Percentiles rank a stretch among this genome's conserved stretches.
Evolutionary conservation across 2,888 invertebrate species (phyloP).

Genomic region (Acleris literana): DNA sequence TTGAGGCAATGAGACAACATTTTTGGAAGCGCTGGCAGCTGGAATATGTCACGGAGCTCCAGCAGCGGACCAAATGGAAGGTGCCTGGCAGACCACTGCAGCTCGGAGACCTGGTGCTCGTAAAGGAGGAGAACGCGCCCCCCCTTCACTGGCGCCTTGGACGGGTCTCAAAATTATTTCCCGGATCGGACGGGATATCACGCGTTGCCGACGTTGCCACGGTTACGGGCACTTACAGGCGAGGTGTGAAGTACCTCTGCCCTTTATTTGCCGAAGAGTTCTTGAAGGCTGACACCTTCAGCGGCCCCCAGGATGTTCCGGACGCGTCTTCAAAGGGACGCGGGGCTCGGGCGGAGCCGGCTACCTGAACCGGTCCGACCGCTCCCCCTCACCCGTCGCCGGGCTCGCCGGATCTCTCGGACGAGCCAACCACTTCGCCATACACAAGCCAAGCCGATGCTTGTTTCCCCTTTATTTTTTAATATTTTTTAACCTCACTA

Average conservation of each 20-base stretch:
- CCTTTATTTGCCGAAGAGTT: background rate
- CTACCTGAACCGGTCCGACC: too few species aligned
- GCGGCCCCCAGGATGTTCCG: too few species aligned
- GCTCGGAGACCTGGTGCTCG: constrained; percentile 3
- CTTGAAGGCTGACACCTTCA: too few species aligned
- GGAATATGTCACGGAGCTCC: constrained; percentile 3
- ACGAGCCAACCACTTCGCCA: too few species aligned
- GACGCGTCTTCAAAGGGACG: too few species aligned
- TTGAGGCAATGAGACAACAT: background rate
- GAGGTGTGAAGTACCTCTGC: background rate
- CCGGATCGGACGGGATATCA: background rate
- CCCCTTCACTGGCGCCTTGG: constrained; percentile 7
- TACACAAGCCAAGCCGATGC: too few species aligned
- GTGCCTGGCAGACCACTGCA: background rate
- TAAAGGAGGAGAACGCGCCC: constrained; percentile 5
- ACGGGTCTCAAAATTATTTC: background rate
- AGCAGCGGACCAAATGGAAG: background rate
- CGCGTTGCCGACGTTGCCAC: constrained; percentile 7
- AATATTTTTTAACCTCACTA: too few species aligned
- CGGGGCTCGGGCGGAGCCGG: too few species aligned
- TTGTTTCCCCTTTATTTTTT: too few species aligned
- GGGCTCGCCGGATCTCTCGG: too few species aligned
- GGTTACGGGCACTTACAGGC: constrained; percentile 1
- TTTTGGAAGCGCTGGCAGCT: constrained; percentile 14
- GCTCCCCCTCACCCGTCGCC: too few species aligned